Evolutionary conservation across 1,140 invertebrate species (phyloP).

Genomic region (Lasaia peninsularis): DNA sequence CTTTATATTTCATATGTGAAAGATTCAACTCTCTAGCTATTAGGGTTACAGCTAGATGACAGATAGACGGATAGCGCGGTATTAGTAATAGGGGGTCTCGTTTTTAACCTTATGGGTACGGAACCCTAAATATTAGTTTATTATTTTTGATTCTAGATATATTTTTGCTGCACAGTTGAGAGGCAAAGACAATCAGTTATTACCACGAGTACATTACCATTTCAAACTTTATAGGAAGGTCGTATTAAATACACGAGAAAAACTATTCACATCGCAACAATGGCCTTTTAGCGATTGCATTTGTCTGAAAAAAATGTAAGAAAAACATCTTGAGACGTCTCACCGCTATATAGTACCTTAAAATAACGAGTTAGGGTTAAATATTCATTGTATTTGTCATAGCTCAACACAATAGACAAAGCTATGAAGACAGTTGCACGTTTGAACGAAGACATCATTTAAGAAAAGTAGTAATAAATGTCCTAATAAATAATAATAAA

Average conservation of each 20-base stretch:
- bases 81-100: no score
- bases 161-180: no score
- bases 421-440: neutral
- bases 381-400: neutral
- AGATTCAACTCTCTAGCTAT: no score
- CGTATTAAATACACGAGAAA: neutral
- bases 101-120: no score
- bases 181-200: neutral
- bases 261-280: constrained; percentile 17
- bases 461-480: no score
- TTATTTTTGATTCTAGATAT: no score
- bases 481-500: no score
- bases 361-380: neutral
- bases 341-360: neutral
- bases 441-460: no score
- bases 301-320: constrained; percentile 16
- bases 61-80: no score
- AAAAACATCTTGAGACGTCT: neutral
- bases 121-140: no score
- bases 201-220: neutral
- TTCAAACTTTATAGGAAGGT: constrained; percentile 9
- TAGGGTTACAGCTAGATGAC: no score
- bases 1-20: no score
- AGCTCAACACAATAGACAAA: neutral
- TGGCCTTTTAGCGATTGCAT: constrained; percentile 27